These are phyloP conservation scores for Anabacerthia variegaticeps DNA, from an alignment of 2,797 vertebrate genomes.

Conservation along the genomic window DNA sequence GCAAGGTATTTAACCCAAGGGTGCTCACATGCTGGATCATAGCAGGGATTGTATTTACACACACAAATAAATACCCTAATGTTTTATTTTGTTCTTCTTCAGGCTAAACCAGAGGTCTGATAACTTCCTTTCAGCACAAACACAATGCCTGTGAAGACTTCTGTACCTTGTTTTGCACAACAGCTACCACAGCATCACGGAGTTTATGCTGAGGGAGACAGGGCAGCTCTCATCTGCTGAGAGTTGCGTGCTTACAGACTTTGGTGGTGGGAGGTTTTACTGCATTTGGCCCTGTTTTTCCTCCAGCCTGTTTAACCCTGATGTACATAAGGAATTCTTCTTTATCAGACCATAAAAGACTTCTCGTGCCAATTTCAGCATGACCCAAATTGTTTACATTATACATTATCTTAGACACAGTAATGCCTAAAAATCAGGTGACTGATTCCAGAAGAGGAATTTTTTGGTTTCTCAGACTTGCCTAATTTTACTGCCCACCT, in stretches of 20 bases:
- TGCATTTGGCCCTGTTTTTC: background rate
- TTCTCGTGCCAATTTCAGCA: background rate
- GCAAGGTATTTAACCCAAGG: background rate
- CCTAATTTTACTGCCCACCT: background rate
- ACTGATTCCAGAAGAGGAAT: background rate
- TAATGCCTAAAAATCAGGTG: background rate
- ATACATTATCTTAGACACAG: background rate
- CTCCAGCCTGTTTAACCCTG: background rate
- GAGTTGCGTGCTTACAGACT: background rate
- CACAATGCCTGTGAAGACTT: background rate
- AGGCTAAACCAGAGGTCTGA: background rate
- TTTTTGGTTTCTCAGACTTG: background rate
- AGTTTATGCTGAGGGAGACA: background rate
- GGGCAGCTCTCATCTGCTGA: background rate
- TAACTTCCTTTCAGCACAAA: background rate
- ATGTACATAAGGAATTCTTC: background rate
- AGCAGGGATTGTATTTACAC: background rate
- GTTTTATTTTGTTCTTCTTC: background rate
- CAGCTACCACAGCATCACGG: accelerated
- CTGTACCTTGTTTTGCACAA: background rate
- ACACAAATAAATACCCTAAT: background rate
- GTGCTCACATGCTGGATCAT: background rate
- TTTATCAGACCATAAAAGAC: background rate
- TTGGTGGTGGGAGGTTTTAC: background rate
- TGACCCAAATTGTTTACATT: background rate